Percentiles rank a stretch among this genome's conserved stretches.
Conservation (phyloP, 2,888 invertebrate genomes). For the Tenthredo amoena region DNA sequence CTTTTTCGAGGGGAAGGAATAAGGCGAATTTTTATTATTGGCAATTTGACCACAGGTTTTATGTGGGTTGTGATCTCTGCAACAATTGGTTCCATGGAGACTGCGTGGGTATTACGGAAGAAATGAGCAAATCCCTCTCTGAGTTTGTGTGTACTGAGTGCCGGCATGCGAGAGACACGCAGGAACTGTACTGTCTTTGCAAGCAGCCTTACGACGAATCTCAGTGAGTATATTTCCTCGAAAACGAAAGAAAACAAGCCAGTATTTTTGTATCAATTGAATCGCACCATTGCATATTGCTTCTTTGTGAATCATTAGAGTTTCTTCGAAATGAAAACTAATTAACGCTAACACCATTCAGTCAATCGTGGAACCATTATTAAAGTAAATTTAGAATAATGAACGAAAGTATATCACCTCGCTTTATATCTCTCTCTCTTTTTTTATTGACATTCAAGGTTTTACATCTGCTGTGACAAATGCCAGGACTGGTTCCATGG, state of each 20-base stretch:
- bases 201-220: constrained; percentile 98
- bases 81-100: constrained; percentile 99
- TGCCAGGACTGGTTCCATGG: constrained; percentile 99
- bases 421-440: constrained; percentile 53
- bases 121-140: constrained; percentile 93
- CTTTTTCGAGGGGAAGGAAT: not conserved
- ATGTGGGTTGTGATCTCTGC: constrained; percentile 98
- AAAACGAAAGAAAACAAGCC: not conserved
- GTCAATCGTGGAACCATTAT: constrained; percentile 44
- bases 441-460: constrained; percentile 81
- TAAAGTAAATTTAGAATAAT: not conserved
- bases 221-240: constrained; percentile 84
- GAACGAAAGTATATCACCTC: not conserved
- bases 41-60: constrained; percentile 84
- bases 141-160: constrained; percentile 95
- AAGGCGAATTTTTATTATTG: constrained; percentile 1
- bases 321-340: constrained; percentile 11
- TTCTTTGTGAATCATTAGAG: constrained; percentile 26
- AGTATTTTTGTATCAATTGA: not conserved
- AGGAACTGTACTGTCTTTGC: constrained; percentile 97
- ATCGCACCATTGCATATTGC: not conserved
- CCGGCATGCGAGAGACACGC: constrained; percentile 90
- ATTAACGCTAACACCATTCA: constrained; percentile 42
- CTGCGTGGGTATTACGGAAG: constrained; percentile 96
- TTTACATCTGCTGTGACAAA: constrained; percentile 99